Evolutionary conservation across 2,797 vertebrate species (phyloP).

Genomic region (Chaetodon trifasciatus): DNA sequence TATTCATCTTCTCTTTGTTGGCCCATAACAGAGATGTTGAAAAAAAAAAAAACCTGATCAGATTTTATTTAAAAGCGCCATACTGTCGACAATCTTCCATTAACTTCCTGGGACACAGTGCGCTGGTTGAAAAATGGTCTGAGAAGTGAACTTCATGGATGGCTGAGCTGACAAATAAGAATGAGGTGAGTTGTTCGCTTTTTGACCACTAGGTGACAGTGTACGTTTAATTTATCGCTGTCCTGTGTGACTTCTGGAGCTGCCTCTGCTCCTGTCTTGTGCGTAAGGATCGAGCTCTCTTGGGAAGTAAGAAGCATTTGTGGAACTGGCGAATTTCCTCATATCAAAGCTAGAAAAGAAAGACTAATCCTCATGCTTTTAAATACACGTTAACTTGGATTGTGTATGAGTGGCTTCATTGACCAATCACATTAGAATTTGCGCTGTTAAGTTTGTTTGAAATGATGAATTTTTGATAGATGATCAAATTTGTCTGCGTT

Average conservation of each 20-base stretch:
- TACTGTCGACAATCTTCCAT: background rate
- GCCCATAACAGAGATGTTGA: no score
- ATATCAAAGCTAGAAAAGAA: background rate
- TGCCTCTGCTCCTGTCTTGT: background rate
- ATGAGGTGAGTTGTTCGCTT: background rate
- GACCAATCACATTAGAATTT: background rate
- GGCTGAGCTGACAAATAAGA: background rate
- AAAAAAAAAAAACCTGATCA: no score
- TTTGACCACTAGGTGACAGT: constrained; percentile 67
- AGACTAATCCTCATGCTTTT: background rate
- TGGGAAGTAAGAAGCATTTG: background rate
- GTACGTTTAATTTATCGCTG: background rate
- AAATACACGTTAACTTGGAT: background rate
- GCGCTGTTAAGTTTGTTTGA: background rate
- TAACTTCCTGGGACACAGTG: background rate
- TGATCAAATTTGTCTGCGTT: background rate
- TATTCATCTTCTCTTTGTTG: background rate
- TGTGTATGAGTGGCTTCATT: background rate
- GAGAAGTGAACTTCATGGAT: background rate
- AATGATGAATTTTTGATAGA: background rate
- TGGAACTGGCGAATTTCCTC: background rate
- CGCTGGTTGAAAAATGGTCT: no score
- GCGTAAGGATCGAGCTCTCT: background rate
- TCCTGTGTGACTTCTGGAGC: background rate
- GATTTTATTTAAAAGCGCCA: background rate